phyloP scores from a whole-genome alignment of 2,797 vertebrate genomes.

The Aeoliscus strigatus region DNA sequence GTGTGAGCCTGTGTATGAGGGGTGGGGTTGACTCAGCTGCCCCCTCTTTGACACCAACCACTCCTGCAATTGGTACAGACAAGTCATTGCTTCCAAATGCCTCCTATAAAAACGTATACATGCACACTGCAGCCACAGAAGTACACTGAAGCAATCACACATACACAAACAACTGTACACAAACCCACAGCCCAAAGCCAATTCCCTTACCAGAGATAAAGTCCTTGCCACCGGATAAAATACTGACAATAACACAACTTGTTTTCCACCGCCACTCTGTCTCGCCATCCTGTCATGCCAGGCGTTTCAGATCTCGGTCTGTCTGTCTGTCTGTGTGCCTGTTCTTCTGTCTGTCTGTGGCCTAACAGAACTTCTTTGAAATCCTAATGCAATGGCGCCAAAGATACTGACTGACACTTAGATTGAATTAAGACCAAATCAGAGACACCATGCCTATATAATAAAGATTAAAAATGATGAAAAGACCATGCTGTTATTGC shows the following conservation, averaged over 20 bases:
- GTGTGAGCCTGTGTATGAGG: constrained; percentile 34
- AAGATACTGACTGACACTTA: constrained; percentile 64
- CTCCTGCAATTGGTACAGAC: constrained; percentile 69
- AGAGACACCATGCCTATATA: constrained; percentile 67
- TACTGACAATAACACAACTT: constrained; percentile 39
- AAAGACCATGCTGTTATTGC: too few species aligned
- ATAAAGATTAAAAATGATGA: too few species aligned
- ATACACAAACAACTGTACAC: constrained; percentile 14
- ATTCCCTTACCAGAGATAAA: constrained; percentile 40
- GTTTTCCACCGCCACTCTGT: constrained; percentile 37
- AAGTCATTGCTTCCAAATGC: constrained; percentile 77
- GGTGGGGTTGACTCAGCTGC: constrained; percentile 83
- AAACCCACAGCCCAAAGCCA: constrained; percentile 42
- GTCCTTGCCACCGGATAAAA: constrained; percentile 49
- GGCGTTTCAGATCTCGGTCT: constrained; percentile 56
- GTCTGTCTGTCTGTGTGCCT: constrained; percentile 50
- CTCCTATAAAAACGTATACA: too few species aligned
- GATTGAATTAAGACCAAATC: constrained; percentile 73
- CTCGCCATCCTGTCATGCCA: constrained; percentile 53
- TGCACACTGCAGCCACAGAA: constrained; percentile 1
- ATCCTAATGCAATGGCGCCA: constrained; percentile 66
- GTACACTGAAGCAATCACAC: constrained; percentile 13
- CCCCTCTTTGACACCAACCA: constrained; percentile 76
- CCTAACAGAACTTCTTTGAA: constrained; percentile 62
- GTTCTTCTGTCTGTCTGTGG: too few species aligned